Evolutionary conservation across 2,888 invertebrate species (phyloP), one percentile per base, ranked within the genome.

Genomic region (Parnassius apollo): DNA sequence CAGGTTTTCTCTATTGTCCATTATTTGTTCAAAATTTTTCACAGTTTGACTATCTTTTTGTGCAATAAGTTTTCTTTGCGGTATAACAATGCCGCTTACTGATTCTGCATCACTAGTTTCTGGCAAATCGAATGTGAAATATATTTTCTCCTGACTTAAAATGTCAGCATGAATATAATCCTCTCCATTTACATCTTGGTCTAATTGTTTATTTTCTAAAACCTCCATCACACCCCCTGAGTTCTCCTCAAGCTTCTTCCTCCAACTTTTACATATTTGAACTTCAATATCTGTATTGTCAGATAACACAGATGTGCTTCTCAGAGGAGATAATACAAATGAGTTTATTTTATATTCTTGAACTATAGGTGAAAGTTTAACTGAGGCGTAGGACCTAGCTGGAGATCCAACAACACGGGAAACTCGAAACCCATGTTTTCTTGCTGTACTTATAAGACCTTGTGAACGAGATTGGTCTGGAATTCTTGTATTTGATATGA

Each of bases 81-180:
- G 85, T 2, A 91, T 74, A 0, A 88, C 81, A 65, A 91, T 90
- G 68, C 91, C 91, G 48, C 69, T 73, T 22, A 91, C 83, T 11
- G 91, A 88, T 73, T 90, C 91, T 70, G 75, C 80, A 63, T 82
- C 88, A 68, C 91, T 90, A 69, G 85, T 90, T 9, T 90, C 89
- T 61, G 86, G 86, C 54, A 88, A 62, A 59, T 87, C 81, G 48
- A 85, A 45, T 4, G 82, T 77, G 59, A 74, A 75, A 57, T 80
- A 77, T 65, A 80, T 81, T 52, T 83, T 81, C 66, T 83, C 85
- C 75, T 85, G 86, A 65, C 88, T 88, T 42, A 85, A 69, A 42
- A 86, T 70, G 71, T 89, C 88, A 64, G 83, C 74, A 67, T 88
- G 84, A 65, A 81, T 69, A 3, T 77, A 75, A 50, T 88, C 86